Conservation (phyloP, 2,797 vertebrate genomes). For the Limnodromus scolopaceus region DNA sequence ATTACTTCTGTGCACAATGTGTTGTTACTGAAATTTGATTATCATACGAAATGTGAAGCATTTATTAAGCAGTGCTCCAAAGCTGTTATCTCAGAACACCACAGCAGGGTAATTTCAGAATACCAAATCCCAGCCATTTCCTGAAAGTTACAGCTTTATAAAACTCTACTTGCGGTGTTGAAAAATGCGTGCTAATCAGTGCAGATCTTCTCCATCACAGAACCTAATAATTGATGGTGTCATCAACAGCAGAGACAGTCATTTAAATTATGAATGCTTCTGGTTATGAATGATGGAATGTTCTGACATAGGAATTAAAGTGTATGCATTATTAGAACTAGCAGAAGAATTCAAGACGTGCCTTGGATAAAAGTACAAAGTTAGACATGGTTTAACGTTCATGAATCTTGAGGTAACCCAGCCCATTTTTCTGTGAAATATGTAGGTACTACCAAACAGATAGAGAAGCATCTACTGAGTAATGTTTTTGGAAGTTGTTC, state of each 20-base stretch:
- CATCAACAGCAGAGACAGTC: constrained; percentile 37
- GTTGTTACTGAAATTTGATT: constrained; percentile 14
- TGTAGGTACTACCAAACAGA: neutral
- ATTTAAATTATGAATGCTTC: constrained; percentile 56
- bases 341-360: constrained; percentile 9
- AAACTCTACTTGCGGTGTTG: constrained; percentile 6
- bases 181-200: constrained; percentile 54
- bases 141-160: constrained; percentile 26
- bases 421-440: neutral
- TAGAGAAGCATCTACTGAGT: neutral
- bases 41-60: neutral
- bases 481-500: neutral
- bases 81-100: constrained; percentile 9
- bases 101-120: constrained; percentile 18
- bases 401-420: neutral
- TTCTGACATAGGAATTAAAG: constrained; percentile 26
- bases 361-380: constrained; percentile 21
- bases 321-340: constrained; percentile 22
- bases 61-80: neutral
- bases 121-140: constrained; percentile 9
- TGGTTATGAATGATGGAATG: constrained; percentile 44
- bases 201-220: constrained; percentile 7
- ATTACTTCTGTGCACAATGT: neutral
- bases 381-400: neutral
- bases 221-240: constrained; percentile 50